These are phyloP conservation scores for Alca torda DNA, from an alignment of 2,797 vertebrate genomes.

Conservation along the genomic window DNA sequence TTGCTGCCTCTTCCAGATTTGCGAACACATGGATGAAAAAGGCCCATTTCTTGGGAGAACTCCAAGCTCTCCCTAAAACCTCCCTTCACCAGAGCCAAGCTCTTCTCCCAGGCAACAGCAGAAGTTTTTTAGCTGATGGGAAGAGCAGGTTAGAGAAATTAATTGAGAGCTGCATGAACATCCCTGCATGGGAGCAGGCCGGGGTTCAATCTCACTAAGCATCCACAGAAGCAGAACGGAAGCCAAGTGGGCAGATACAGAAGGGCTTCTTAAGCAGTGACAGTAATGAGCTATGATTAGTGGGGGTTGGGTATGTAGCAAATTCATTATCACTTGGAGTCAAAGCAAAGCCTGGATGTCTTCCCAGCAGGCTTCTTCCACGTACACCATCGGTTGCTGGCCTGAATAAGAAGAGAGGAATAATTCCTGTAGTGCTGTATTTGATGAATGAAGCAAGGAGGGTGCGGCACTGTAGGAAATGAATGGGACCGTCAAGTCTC, in stretches of 20 bases:
- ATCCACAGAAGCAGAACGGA: background rate
- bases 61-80: background rate
- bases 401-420: background rate
- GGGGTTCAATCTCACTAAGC: background rate
- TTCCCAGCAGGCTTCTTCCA: background rate
- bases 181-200: background rate
- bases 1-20: background rate
- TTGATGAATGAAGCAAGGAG: background rate
- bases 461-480: fast-evolving
- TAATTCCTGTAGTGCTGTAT: background rate
- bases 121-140: background rate
- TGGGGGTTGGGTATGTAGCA: background rate
- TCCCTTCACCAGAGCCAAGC: background rate
- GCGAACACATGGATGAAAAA: background rate
- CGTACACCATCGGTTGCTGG: fast-evolving
- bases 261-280: background rate
- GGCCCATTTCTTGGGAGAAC: background rate
- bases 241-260: background rate
- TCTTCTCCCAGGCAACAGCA: background rate
- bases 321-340: background rate
- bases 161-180: background rate
- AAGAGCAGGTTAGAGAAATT: background rate
- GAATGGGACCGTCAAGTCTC: background rate
- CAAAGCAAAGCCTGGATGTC: background rate
- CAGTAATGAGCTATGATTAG: background rate